Percentiles rank a stretch among this genome's conserved stretches.
Evolutionary conservation across 2,797 vertebrate species (phyloP).

Genomic region (Emydoidea blandingii): DNA sequence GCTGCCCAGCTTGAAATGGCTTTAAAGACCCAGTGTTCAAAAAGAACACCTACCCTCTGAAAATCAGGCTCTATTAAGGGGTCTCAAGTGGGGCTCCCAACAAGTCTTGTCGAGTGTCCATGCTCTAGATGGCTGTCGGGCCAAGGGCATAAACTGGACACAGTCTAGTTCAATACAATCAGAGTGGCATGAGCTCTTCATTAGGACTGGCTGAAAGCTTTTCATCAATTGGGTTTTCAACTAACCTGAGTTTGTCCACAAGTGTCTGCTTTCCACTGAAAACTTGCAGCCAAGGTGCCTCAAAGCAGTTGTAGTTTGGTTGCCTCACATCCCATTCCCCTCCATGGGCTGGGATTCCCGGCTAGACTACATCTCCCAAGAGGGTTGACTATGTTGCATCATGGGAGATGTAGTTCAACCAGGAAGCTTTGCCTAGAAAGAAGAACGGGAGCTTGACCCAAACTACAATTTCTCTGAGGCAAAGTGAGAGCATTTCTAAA

Average conservation of each 20-base stretch:
- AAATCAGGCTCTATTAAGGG: neutral
- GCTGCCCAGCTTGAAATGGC: neutral
- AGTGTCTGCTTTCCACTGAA: neutral
- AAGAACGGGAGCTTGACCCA: neutral
- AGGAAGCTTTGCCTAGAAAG: neutral
- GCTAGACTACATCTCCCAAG: too few relatives aligned
- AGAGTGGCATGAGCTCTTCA: neutral
- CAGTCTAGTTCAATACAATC: neutral
- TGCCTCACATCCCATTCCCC: neutral
- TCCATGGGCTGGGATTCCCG: neutral
- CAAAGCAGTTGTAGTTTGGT: neutral
- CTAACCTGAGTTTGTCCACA: neutral
- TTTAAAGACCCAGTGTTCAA: neutral
- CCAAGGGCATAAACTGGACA: neutral
- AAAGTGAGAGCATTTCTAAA: neutral
- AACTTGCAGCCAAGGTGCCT: neutral
- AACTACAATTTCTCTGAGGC: neutral
- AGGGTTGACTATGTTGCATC: neutral
- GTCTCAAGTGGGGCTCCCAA: neutral
- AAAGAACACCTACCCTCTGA: neutral
- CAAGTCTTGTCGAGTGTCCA: neutral
- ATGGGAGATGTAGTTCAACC: neutral
- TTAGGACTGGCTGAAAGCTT: neutral
- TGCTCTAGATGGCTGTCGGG: neutral
- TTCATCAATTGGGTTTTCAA: neutral